Evolutionary conservation across 2,113 vertebrate genomes (phyloP).

Genomic region (Nibea coibor): DNA sequence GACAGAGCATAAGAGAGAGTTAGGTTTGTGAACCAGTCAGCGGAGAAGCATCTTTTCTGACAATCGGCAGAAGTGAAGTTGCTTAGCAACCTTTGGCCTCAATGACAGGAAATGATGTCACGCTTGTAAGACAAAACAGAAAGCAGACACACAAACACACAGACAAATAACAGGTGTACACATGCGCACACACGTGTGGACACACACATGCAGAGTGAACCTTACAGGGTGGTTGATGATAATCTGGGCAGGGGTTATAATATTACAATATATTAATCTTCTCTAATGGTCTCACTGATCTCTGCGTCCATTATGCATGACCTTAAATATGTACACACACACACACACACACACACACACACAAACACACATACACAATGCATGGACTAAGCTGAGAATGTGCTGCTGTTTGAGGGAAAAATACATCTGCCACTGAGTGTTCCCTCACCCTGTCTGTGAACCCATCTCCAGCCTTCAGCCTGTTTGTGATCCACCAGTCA

Average conservation of each 20-base stretch:
- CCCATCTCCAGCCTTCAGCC: slow-evolving; percentile 45
- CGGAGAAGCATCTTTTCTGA: slow-evolving; percentile 66
- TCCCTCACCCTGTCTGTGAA: slow-evolving; percentile 43
- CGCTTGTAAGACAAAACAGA: slow-evolving; percentile 51
- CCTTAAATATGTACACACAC: slow-evolving; percentile 28
- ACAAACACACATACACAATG: slow-evolving; percentile 21
- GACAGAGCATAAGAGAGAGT: slow-evolving; percentile 32
- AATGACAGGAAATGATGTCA: slow-evolving; percentile 78
- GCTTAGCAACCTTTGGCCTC: slow-evolving; percentile 86
- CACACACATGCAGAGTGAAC: slow-evolving; percentile 10
- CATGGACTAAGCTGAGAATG: slow-evolving; percentile 37
- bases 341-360: neutral
- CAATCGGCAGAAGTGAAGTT: slow-evolving; percentile 77
- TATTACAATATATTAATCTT: slow-evolving; percentile 67
- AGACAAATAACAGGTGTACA: slow-evolving; percentile 38
- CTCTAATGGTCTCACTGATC: slow-evolving; percentile 68
- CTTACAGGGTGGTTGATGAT: slow-evolving; percentile 44
- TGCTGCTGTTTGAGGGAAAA: slow-evolving; percentile 41
- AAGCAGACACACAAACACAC: slow-evolving; percentile 45
- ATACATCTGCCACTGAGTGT: slow-evolving; percentile 47
- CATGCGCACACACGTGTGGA: slow-evolving; percentile 7
- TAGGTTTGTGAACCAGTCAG: slow-evolving; percentile 18
- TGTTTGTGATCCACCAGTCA: slow-evolving; percentile 49
- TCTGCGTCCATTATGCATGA: slow-evolving; percentile 73
- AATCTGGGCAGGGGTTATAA: slow-evolving; percentile 71